These are phyloP conservation scores for Streblospio benedicti DNA, from an alignment of 1,140 invertebrate genomes.

Conservation along the genomic window DNA sequence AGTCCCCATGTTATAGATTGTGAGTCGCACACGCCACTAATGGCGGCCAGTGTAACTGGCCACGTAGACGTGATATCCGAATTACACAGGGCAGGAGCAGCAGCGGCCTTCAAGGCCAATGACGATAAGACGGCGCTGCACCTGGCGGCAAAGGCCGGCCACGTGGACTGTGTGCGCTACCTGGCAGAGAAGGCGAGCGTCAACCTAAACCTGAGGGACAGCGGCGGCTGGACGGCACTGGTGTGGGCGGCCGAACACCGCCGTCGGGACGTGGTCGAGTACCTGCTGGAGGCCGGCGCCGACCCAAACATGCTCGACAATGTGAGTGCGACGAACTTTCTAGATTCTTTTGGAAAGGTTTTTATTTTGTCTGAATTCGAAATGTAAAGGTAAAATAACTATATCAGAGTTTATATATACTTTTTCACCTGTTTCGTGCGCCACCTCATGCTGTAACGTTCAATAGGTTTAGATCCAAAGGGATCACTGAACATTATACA, in stretches of 20 bases:
- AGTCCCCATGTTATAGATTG: too few relatives aligned
- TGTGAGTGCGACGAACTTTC: conserved; percentile 42
- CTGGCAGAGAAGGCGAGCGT: not conserved
- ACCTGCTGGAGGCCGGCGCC: conserved; percentile 66
- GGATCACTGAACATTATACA: too few relatives aligned
- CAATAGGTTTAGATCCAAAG: too few relatives aligned
- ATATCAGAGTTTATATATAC: too few relatives aligned
- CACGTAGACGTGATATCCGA: not conserved
- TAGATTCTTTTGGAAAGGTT: too few relatives aligned
- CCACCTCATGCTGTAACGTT: too few relatives aligned
- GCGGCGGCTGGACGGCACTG: not conserved
- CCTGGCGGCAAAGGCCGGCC: not conserved
- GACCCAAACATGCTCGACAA: conserved; percentile 72
- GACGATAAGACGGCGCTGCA: not conserved
- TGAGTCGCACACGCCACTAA: too few relatives aligned
- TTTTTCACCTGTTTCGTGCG: too few relatives aligned
- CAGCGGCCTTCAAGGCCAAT: not conserved
- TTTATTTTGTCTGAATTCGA: too few relatives aligned
- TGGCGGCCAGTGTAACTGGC: too few relatives aligned
- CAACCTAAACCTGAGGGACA: not conserved
- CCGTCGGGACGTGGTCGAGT: conserved; percentile 62
- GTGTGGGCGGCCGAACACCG: conserved; percentile 53
- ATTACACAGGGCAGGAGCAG: not conserved
- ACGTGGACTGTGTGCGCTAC: conserved; percentile 1
- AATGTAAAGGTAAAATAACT: too few relatives aligned